Evolutionary conservation across 2,888 invertebrate species (phyloP).

Genomic region (Andrena flavipes): DNA sequence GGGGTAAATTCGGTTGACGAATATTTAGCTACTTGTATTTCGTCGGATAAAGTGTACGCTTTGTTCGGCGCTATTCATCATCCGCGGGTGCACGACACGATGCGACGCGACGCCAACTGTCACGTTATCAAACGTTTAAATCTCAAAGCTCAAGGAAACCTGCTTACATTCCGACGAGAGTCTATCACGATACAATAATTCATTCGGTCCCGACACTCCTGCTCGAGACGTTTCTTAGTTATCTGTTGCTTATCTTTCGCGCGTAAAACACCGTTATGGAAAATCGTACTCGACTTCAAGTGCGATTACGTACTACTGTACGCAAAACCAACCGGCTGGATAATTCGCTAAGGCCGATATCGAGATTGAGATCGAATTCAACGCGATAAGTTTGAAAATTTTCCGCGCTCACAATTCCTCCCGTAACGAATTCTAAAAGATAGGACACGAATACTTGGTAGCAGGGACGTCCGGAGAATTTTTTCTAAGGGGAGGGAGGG

Average conservation of each 20-base stretch:
- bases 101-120: conserved; percentile 30
- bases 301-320: background rate
- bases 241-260: conserved; percentile 41
- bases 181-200: conserved; percentile 70
- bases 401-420: conserved; percentile 1
- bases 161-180: conserved; percentile 47
- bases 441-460: background rate
- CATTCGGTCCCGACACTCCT: conserved; percentile 34
- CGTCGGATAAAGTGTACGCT: no score
- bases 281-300: conserved; percentile 19
- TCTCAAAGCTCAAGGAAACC: conserved; percentile 64
- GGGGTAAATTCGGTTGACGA: no score
- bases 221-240: conserved; percentile 34
- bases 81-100: conserved; percentile 6
- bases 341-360: background rate
- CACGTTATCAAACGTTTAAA: conserved; percentile 70
- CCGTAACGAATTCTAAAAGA: background rate
- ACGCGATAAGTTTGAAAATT: background rate
- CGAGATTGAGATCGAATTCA: background rate
- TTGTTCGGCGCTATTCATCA: conserved; percentile 28
- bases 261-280: conserved; percentile 26
- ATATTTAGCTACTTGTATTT: no score
- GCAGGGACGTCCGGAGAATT: no score
- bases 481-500: no score
- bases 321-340: background rate